Base-by-base conservation (phyloP, 2,113 vertebrate species). In the Oxyura jamaicensis region DNA sequence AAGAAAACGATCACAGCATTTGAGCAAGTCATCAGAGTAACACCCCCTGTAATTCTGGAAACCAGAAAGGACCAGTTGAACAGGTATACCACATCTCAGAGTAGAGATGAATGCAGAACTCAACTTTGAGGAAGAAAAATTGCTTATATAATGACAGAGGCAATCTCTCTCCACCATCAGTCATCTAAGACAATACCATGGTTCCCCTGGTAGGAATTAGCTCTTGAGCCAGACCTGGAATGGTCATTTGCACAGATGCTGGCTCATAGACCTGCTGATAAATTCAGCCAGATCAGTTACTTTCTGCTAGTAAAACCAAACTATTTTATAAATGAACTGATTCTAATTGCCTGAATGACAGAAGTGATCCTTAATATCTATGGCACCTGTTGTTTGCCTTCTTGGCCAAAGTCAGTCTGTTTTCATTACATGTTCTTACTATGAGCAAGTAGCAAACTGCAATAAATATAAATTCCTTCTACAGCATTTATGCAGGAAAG, bases 61-160 rank as follows among this genome's bases (percentile, higher is more conserved):
- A 69, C 53, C 77, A 62, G 94, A 35, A 82, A 35, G 58, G 71
- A 95, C 93, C 91, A 84, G 91, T 39, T 89, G 77, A 84, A 92
- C 91, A 53, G 81, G 94, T 73, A 86, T 10, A 22, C 6, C 2
- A 0, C 50, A 91, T 81, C 92, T 78, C 6, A 77, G 66, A 48
- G 83, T 39, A 92, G 46, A 52, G 56, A 84, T 7, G 3, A 87
- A 72, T 3, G 29, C 35, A 88, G 69, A 90, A 79, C 29, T 56
- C 89, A 39, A 48, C 53, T 92, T 35, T 2, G 10, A 90, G 68
- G 63, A 76, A 62, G 66, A 91, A 85, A 89, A 94, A 84, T 9
- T 46, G 58, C 66, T 77, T 75, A 76, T 69, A 48, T 65, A 89
- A 68, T 35, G 86, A 91, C 39, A 86, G 20, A 48, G 69, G 50